Conservation (phyloP, 2,888 invertebrate species). For the Brenthis ino region DNA sequence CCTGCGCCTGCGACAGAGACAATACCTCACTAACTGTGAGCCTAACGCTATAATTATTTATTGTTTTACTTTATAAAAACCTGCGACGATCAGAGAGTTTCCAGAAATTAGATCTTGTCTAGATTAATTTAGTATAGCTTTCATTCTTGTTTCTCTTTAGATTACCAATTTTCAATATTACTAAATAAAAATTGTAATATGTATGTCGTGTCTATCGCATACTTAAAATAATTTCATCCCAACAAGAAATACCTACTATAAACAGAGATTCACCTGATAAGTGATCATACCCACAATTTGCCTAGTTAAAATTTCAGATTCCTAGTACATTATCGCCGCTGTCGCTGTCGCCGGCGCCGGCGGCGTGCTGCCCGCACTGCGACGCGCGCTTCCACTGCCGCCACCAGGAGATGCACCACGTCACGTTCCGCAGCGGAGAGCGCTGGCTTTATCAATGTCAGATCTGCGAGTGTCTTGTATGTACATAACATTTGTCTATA, state of each 20-base stretch:
- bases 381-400: conserved; percentile 87
- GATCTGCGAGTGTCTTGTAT: conserved; percentile 94
- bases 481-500: conserved; percentile 45
- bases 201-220: too few relatives aligned
- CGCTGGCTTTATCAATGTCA: conserved; percentile 96
- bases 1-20: conserved; percentile 85
- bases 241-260: too few relatives aligned
- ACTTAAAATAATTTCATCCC: too few relatives aligned
- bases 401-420: conserved; percentile 90
- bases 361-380: conserved; percentile 91
- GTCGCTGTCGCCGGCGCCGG: conserved; percentile 76
- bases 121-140: too few relatives aligned
- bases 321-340: conserved; percentile 75
- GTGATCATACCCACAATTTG: too few relatives aligned
- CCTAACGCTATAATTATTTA: background rate
- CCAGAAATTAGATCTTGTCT: too few relatives aligned
- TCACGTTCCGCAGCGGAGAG: conserved; percentile 90
- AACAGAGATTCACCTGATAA: too few relatives aligned
- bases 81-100: background rate
- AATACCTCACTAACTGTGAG: conserved; percentile 58
- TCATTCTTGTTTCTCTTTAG: too few relatives aligned
- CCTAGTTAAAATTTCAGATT: conserved; percentile 53
- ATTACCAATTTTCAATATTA: too few relatives aligned
- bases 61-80: too few relatives aligned
- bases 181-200: too few relatives aligned